Base-by-base conservation (phyloP, 2,797 vertebrate genomes). In the Lutjanus argentimaculatus region DNA sequence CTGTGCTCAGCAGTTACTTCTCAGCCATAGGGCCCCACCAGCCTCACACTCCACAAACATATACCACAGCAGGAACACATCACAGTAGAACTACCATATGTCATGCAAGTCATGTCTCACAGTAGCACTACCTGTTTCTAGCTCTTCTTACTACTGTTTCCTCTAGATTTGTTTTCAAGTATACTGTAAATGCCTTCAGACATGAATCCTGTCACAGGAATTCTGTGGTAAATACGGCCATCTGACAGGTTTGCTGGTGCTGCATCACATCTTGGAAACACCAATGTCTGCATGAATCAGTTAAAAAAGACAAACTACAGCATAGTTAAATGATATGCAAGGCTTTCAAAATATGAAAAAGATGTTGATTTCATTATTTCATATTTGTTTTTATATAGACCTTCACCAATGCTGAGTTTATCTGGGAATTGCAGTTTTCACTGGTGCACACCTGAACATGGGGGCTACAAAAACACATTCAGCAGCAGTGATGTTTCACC, bases 1-100 rank as follows among this genome's bases (percentile, higher is more conserved):
- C 59, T 78, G 48, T 74, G 65, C 61, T 42, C 65, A 62, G 73
- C 61, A 66, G 61, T 79, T 81, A 73, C 64, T 67, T 88, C 74
- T 81, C 62, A 75, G 36, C 68, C 58, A 79, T 45, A 68, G 76
- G 43, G 79, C 15, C 72, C 67, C 77, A 58, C 25, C 21, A 80
- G 8, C 57, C 52, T 80, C 81, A 70, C 62, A 80, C 53, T 52
- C 21, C 48, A 48, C 17, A 57, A 36, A 71, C 40, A 25, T 65
- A 79, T 53, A 53, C 17, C 63, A 14, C 58, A 40, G 64, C 22
- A 22, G 53, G 36, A 79, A 43, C 8, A 48, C 43, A 63, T 17
- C 17, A 59, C 68, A 67, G 22, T 13, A 14, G 46, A 69, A 67
- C 68, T 64, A 61, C 61, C 61, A 46, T 42, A 64, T 75, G 77